A percentile compares a stretch with the other conserved stretches of the same genome.
Conservation (phyloP, 1,140 invertebrate species). For the Heliothis subflexa region DNA sequence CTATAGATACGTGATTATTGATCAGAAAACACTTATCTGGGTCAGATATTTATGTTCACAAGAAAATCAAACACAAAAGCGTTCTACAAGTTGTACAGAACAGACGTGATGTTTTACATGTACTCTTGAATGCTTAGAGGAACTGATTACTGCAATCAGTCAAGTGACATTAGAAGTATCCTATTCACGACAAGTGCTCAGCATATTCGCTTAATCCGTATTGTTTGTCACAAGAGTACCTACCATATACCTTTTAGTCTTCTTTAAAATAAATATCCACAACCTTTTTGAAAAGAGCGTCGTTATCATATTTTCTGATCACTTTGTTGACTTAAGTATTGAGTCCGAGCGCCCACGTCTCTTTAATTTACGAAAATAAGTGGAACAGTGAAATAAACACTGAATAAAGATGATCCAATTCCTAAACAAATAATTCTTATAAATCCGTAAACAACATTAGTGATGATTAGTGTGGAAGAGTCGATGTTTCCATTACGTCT, state of each 20-base stretch:
- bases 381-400: neutral
- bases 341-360: neutral
- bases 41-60: conserved; percentile 47
- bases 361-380: neutral
- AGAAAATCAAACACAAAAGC: conserved; percentile 35
- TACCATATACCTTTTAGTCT: too few relatives aligned
- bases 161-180: conserved; percentile 6
- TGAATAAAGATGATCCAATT: conserved; percentile 19
- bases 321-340: neutral
- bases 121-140: conserved; percentile 1
- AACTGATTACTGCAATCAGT: conserved; percentile 18
- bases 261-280: neutral
- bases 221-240: neutral
- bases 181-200: neutral
- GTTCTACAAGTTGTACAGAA: conserved; percentile 27
- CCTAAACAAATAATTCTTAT: neutral
- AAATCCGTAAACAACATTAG: conserved; percentile 28
- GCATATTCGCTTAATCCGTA: neutral
- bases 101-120: conserved; percentile 33
- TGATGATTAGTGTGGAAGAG: neutral
- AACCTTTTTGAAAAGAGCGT: neutral
- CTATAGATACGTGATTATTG: conserved; percentile 42
- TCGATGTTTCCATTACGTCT: conserved; percentile 35
- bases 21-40: conserved; percentile 45
- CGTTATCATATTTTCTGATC: neutral